phyloP scores from a whole-genome alignment of 2,797 vertebrate species.

The Cryptoprocta ferox region DNA sequence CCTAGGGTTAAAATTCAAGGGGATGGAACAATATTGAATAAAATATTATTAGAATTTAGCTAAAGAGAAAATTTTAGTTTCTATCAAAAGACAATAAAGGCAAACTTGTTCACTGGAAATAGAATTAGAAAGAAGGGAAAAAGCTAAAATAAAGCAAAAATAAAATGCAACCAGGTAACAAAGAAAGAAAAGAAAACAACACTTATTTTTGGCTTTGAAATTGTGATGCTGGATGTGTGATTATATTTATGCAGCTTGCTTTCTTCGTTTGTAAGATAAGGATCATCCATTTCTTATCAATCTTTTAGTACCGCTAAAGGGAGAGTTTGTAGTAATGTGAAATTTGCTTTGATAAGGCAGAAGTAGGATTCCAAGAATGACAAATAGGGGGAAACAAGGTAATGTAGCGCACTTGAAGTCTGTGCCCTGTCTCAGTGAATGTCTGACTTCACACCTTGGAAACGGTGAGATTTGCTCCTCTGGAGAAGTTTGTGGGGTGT shows the following conservation, averaged over 20 bases:
- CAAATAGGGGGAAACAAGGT: background rate
- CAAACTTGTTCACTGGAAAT: background rate
- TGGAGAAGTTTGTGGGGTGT: background rate
- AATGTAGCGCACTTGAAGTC: background rate
- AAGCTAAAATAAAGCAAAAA: background rate
- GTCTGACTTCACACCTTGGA: background rate
- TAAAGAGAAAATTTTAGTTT: background rate
- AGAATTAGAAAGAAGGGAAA: background rate
- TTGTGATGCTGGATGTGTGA: background rate
- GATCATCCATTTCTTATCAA: background rate
- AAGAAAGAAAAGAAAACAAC: background rate
- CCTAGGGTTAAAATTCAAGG: background rate
- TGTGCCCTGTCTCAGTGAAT: background rate
- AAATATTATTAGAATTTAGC: slow-evolving; percentile 20
- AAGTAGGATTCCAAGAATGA: background rate
- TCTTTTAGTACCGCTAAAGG: background rate
- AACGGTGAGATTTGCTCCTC: background rate
- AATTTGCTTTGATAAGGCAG: background rate
- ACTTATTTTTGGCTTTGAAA: slow-evolving; percentile 17
- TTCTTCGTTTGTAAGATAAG: slow-evolving; percentile 25
- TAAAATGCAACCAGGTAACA: background rate
- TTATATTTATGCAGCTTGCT: slow-evolving; percentile 10
- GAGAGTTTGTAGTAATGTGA: background rate
- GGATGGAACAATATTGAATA: background rate
- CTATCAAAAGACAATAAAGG: background rate